Evolutionary conservation across 2,888 invertebrate genomes (phyloP).

Genomic region (Orchestes rusci): DNA sequence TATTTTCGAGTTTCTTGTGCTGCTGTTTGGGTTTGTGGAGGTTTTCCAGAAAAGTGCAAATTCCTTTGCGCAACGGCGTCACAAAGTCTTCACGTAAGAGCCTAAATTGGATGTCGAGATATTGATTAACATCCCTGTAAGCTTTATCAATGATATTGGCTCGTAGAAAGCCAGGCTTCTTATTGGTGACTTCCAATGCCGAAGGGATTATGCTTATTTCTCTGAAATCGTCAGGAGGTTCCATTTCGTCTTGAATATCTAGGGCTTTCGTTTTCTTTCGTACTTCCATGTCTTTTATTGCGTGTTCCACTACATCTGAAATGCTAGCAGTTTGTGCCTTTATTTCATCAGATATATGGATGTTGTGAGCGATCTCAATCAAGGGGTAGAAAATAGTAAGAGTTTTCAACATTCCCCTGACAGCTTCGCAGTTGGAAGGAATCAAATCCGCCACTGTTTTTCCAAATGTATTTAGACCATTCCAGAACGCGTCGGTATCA

Average conservation of each 20-base stretch:
- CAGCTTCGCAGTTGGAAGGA: constrained; percentile 7
- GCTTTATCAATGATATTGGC: constrained; percentile 55
- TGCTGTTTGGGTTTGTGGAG: constrained; percentile 9
- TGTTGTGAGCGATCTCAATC: constrained; percentile 9
- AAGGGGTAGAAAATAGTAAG: constrained; percentile 9
- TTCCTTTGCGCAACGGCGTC: constrained; percentile 58
- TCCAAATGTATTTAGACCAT: constrained; percentile 5
- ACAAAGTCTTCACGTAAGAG: constrained; percentile 75
- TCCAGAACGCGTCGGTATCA: constrained; percentile 17
- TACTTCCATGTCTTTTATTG: constrained; percentile 9
- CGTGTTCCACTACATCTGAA: constrained; percentile 11
- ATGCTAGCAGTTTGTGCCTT: constrained; percentile 9
- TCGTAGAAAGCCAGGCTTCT: constrained; percentile 44
- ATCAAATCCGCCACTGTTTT: constrained; percentile 14
- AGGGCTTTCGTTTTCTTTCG: not conserved
- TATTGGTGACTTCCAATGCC: constrained; percentile 39
- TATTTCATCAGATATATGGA: constrained; percentile 15
- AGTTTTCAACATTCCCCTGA: constrained; percentile 7
- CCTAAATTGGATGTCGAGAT: constrained; percentile 69
- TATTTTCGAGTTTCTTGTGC: constrained; percentile 14
- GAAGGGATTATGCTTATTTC: constrained; percentile 50
- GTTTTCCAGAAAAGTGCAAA: constrained; percentile 10
- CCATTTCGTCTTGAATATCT: constrained; percentile 6
- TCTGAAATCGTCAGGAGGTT: constrained; percentile 45
- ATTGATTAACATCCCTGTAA: constrained; percentile 60